phyloP scores from a whole-genome alignment of 2,113 vertebrate genomes.

The Cebidichthys violaceus region DNA sequence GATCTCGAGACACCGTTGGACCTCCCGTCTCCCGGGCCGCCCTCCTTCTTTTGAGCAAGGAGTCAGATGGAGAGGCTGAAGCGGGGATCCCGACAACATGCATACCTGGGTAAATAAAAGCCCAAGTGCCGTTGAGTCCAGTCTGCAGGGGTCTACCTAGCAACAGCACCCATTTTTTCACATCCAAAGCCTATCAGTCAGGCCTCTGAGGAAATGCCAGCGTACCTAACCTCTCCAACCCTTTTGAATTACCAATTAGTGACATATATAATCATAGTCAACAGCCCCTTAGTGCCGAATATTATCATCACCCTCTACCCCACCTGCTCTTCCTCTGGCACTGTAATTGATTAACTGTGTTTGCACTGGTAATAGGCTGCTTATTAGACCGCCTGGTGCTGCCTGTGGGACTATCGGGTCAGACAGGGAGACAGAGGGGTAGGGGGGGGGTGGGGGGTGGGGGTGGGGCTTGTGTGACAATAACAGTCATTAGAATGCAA shows the following conservation, averaged over 20 bases:
- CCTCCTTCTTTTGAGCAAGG: conserved; percentile 19
- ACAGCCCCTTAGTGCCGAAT: conserved; percentile 39
- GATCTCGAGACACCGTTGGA: conserved; percentile 62
- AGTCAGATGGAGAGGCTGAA: conserved; percentile 18
- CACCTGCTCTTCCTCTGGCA: conserved; percentile 59
- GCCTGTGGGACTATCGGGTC: conserved; percentile 66
- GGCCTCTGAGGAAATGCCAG: conserved; percentile 15
- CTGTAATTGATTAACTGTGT: conserved; percentile 79
- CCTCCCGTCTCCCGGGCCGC: conserved; percentile 34
- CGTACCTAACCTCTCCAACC: conserved; percentile 7
- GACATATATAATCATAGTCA: conserved; percentile 50
- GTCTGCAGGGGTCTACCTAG: conserved; percentile 7
- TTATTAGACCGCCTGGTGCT: conserved; percentile 65
- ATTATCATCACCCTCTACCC: conserved; percentile 54
- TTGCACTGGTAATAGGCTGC: conserved; percentile 69
- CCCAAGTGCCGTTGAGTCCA: conserved; percentile 16
- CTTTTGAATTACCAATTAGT: conserved; percentile 55
- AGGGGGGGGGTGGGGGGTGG: too few species aligned
- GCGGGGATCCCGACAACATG: conserved; percentile 13
- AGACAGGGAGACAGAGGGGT: conserved; percentile 38
- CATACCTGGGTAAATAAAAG: conserved; percentile 32
- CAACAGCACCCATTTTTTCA: conserved; percentile 15
- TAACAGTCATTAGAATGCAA: conserved; percentile 71
- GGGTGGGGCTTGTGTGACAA: conserved; percentile 50
- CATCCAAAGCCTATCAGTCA: background rate